Base-by-base conservation (phyloP, 2,888 invertebrate genomes). In the Pristionchus maxplancki region DNA sequence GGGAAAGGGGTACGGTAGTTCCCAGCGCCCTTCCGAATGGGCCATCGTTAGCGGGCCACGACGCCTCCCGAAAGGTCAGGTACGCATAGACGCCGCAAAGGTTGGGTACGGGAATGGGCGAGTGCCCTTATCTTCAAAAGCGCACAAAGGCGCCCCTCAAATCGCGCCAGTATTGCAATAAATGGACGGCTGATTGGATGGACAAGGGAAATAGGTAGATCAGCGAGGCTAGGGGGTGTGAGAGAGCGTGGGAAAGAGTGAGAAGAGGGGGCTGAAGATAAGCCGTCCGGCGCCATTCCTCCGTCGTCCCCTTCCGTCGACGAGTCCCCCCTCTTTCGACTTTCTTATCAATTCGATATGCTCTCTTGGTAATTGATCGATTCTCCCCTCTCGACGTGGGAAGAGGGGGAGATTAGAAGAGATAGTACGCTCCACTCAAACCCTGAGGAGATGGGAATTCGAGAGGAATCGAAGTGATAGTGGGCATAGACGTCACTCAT, bases 291-390 rank as follows among this genome's bases (percentile, higher is more conserved):
- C 53, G 53, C 82, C 82, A 28, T 17, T 53, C 34, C 50, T 6
- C 9, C n/a, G 74, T 20, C 17, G 74, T 74, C 74, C 40, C 40
- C 71, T 24, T 37, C 48, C 31, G 6, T 44, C 11, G 8, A 11
- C 50, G 67, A 67, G 67, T 53, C 82, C 20, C 53, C 82, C n/a
- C 20, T 53, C 78, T 53, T 48, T 9, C 31, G 3, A 24, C 74
- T 40, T 5, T 78, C 40, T 53, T 83, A 50, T 83, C 53, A 83
- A 37, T 53, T 34, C 34, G 44, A 50, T n/a, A n/a, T 50, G 40
- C 44, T 78, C 78, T 78, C 50, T 37, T 34, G 53, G 53, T 83
- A 83, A 83, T 83, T 83, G 82, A 83, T 83, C 82, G 53, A 50
- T 83, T 83, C 48, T 28, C 31, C 53, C 82, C 8, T 44, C 28